A percentile compares a stretch with the other conserved stretches of the same genome.
These are phyloP conservation scores for Macrotus californicus DNA, from an alignment of 2,113 vertebrate species.

Conservation along the genomic window DNA sequence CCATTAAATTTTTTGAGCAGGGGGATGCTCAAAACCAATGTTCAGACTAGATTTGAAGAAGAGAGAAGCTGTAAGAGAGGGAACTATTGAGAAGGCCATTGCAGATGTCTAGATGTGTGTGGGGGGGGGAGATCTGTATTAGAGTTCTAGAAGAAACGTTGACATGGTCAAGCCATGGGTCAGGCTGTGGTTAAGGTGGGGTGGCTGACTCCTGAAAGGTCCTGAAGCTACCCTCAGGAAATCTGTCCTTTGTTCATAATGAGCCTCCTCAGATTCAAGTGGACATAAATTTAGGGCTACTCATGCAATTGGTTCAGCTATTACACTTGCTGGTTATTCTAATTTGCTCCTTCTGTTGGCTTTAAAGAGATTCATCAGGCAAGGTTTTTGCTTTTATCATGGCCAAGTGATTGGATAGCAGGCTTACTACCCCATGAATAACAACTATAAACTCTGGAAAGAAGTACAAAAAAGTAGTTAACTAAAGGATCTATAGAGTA, in stretches of 20 bases:
- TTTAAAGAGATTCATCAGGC: not conserved
- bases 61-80: not conserved
- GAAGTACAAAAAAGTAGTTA: not conserved
- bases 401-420: not conserved
- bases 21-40: not conserved
- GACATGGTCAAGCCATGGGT: not conserved
- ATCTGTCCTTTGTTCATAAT: not conserved
- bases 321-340: not conserved
- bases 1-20: not conserved
- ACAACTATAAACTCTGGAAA: not conserved
- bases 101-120: not conserved
- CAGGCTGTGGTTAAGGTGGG: not conserved
- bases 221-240: not conserved
- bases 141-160: not conserved
- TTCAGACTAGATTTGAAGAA: not conserved
- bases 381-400: not conserved
- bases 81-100: not conserved
- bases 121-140: rapidly evolving
- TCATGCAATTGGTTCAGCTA: not conserved
- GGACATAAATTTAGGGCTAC: not conserved
- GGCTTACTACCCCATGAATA: not conserved
- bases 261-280: not conserved
- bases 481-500: not conserved
- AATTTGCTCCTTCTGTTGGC: not conserved
- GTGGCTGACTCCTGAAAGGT: not conserved